phyloP scores from a whole-genome alignment of 2,797 vertebrate genomes.

The Lateolabrax maculatus region DNA sequence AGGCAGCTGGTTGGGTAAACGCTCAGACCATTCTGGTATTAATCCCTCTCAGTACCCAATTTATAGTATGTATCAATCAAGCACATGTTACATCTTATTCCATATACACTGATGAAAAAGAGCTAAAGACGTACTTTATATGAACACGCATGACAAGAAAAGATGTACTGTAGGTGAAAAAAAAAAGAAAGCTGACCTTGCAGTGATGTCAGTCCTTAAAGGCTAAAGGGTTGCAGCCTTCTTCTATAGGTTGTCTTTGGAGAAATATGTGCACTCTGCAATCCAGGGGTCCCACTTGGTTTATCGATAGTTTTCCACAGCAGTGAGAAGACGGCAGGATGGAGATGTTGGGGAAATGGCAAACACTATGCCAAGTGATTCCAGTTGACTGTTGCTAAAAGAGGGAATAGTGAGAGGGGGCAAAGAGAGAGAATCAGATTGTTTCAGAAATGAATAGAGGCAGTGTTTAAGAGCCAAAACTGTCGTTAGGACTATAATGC shows the following conservation, averaged over 20 bases:
- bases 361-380: constrained; percentile 62
- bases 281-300: constrained; percentile 36
- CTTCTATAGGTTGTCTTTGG: constrained; percentile 7
- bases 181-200: constrained; percentile 75
- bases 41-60: not conserved
- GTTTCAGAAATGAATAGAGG: constrained; percentile 83
- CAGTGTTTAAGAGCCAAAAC: constrained; percentile 84
- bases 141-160: not conserved
- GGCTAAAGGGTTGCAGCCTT: constrained; percentile 15
- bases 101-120: not conserved
- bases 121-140: not conserved
- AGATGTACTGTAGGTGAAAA: not conserved
- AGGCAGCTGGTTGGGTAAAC: not conserved
- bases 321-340: constrained; percentile 45
- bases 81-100: not conserved
- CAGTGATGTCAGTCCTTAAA: constrained; percentile 50
- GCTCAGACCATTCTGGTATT: not conserved
- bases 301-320: constrained; percentile 43
- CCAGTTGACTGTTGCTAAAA: constrained; percentile 60
- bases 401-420: constrained; percentile 58
- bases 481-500: constrained; percentile 82
- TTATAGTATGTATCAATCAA: not conserved
- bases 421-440: constrained; percentile 77
- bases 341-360: constrained; percentile 51
- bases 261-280: constrained; percentile 14